These are phyloP conservation scores for Todus mexicanus DNA, from an alignment of 2,797 vertebrate species.

Conservation along the genomic window DNA sequence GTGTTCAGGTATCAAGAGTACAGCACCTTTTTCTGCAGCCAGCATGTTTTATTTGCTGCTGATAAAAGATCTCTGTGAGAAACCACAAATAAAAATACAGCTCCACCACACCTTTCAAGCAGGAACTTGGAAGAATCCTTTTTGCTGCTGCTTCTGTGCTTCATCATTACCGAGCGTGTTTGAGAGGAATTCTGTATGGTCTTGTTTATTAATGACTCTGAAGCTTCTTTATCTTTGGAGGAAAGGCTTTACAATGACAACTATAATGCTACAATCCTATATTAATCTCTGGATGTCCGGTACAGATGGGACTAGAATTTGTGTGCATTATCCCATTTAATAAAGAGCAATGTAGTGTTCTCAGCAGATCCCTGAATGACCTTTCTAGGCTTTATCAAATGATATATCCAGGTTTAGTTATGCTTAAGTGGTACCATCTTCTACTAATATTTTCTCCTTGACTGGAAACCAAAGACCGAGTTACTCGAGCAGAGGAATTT, in stretches of 20 bases:
- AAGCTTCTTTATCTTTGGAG: background rate
- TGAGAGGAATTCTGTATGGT: background rate
- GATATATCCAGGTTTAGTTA: background rate
- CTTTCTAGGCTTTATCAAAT: background rate
- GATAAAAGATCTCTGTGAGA: background rate
- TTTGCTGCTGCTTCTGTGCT: background rate
- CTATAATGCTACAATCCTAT: background rate
- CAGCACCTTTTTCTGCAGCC: background rate
- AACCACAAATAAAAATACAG: background rate
- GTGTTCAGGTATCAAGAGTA: background rate
- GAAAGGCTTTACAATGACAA: background rate
- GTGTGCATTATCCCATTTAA: background rate
- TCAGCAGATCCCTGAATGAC: background rate
- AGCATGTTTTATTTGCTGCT: background rate
- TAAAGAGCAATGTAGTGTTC: background rate
- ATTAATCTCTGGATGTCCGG: background rate
- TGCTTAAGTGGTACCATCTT: background rate
- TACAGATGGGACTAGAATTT: background rate
- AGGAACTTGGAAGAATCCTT: background rate
- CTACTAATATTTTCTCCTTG: background rate
- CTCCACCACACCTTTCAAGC: background rate
- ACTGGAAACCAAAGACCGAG: background rate
- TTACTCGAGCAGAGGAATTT: background rate
- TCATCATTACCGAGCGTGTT: background rate
- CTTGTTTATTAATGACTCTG: background rate